Percentiles rank a stretch among this genome's conserved stretches.
phyloP scores from a whole-genome alignment of 2,113 vertebrate genomes.

The Mustelus asterias region DNA sequence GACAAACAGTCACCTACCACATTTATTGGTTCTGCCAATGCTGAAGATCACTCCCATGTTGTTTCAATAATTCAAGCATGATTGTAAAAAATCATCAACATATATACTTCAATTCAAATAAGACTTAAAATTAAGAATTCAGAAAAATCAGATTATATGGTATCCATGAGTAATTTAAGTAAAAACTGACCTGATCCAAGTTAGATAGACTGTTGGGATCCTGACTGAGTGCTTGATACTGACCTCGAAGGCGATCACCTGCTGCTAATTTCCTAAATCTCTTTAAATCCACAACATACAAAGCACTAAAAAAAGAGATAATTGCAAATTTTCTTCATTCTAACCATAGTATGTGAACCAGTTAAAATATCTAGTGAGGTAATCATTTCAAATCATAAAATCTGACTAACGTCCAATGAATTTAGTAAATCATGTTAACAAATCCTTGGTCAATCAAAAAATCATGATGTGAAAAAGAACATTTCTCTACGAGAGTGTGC shows the following conservation, averaged over 20 bases:
- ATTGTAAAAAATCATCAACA: background rate
- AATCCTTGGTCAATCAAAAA: background rate
- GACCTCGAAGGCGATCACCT: slow-evolving; percentile 85
- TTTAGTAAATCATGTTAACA: background rate
- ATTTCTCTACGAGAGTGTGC: background rate
- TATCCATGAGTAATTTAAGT: background rate
- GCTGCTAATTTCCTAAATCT: slow-evolving; percentile 91
- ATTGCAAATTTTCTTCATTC: background rate
- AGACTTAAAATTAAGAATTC: background rate
- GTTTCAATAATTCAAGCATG: background rate
- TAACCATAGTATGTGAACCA: background rate
- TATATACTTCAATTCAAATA: background rate
- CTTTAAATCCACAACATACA: slow-evolving; percentile 93
- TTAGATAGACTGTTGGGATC: slow-evolving; percentile 96
- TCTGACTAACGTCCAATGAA: background rate
- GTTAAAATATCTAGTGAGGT: background rate
- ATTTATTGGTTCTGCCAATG: background rate
- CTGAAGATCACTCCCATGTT: background rate
- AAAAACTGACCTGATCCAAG: slow-evolving; percentile 78
- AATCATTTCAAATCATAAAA: background rate
- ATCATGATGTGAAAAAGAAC: background rate
- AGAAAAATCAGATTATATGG: background rate
- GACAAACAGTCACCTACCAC: background rate
- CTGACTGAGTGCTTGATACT: slow-evolving; percentile 91
- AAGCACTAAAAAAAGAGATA: slow-evolving; percentile 60